A percentile compares a stretch with the other conserved stretches of the same genome.
These are phyloP conservation scores for Cliona cf. orientalis DNA, from an alignment of 37 sponge, comb jelly and placozoan genomes.

Conservation along the genomic window DNA sequence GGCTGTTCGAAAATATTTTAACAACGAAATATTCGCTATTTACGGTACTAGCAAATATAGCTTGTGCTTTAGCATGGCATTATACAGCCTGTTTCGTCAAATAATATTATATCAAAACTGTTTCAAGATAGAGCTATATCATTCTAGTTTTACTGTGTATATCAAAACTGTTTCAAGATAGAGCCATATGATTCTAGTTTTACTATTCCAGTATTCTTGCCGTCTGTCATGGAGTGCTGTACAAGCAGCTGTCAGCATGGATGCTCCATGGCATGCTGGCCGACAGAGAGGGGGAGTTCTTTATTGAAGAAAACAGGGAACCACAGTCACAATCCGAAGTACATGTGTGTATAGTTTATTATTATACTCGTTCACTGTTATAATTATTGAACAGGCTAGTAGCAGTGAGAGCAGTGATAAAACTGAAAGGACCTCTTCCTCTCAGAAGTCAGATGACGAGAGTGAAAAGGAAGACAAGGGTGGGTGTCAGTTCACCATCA, in stretches of 20 bases:
- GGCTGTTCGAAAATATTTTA: no score
- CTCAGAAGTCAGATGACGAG: background rate
- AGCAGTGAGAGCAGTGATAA: background rate
- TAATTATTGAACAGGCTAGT: no score
- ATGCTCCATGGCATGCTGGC: constrained; percentile 88
- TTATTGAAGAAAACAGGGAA: constrained; percentile 80
- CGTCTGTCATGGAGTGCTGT: constrained; percentile 84
- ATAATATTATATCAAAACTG: no score
- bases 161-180: background rate
- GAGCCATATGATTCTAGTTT: background rate
- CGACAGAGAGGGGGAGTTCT: constrained; percentile 76
- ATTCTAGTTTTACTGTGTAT: background rate
- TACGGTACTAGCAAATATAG: no score
- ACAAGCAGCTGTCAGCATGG: constrained; percentile 93
- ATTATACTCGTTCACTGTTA: background rate
- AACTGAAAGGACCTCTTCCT: background rate
- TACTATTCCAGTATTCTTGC: constrained; percentile 58
- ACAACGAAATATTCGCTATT: no score
- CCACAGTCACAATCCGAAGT: background rate
- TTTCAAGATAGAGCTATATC: no score
- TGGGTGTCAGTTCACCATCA: constrained; percentile 16
- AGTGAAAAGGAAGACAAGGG: background rate
- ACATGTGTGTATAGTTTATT: background rate
- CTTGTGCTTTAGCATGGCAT: no score
- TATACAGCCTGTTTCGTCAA: no score